Evolutionary conservation across 2,888 invertebrate species (phyloP).

Genomic region (Eutolmus rufibarbis): DNA sequence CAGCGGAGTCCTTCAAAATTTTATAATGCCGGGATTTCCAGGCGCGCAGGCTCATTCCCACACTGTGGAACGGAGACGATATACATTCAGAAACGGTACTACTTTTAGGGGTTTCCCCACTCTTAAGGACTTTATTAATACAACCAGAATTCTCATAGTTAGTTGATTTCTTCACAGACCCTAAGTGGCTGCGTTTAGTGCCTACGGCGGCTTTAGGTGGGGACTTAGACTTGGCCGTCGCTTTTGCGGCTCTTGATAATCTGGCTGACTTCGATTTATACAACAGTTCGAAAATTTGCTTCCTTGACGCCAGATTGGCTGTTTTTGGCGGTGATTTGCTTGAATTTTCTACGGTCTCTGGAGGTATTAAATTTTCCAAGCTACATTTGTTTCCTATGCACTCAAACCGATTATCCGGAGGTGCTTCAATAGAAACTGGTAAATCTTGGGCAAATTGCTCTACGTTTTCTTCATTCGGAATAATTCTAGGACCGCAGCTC

Average conservation of each 20-base stretch:
- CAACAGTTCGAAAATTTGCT: conserved; percentile 34
- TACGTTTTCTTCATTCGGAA: background rate
- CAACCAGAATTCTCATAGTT: background rate
- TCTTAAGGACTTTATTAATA: background rate
- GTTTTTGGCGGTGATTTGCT: conserved; percentile 9
- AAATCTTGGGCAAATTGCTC: background rate
- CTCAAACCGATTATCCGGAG: conserved; percentile 35
- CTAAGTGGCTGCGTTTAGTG: background rate
- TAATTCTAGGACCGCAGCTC: conserved; percentile 56
- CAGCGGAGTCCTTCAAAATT: conserved; percentile 25
- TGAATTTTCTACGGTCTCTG: background rate
- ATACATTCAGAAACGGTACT: conserved; percentile 40
- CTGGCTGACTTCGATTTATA: conserved; percentile 44
- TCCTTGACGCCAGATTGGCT: background rate
- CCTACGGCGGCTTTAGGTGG: background rate
- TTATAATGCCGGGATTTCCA: conserved; percentile 48
- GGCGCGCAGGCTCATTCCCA: conserved; percentile 48
- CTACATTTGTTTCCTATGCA: conserved; percentile 47
- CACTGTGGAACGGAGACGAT: conserved; percentile 48
- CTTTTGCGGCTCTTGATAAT: background rate
- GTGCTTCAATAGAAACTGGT: background rate
- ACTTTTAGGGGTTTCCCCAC: conserved; percentile 15
- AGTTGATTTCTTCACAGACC: background rate
- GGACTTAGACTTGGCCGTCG: background rate
- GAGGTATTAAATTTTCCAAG: conserved; percentile 33